Evolutionary conservation across 2,113 vertebrate species (phyloP), one percentile per base, ranked within the genome.

Genomic region (Triplophysa siluroides): DNA sequence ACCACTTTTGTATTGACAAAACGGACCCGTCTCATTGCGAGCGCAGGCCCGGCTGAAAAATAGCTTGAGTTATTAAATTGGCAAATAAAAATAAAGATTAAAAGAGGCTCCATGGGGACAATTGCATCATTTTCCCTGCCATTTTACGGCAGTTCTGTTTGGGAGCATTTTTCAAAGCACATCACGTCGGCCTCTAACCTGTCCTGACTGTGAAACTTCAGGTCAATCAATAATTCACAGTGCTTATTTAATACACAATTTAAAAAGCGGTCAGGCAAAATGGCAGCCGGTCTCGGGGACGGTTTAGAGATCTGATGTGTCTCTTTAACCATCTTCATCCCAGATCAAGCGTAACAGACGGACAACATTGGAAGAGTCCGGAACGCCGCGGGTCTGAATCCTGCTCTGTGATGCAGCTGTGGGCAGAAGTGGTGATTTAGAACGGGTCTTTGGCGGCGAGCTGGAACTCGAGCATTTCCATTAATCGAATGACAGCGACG

Each of bases 1-100:
- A 88, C 83, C 85, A 86, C 83, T 80, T 86, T 85, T 85, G 76
- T 85, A 78, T 84, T 87, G 81, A 78, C 72, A 82, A 78, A 81
- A 81, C 64, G 82, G 83, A 83, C 86, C 63, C 38, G 79, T 85
- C 83, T 86, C 38, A 85, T 84, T 69, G 78, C 73, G 41, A 56
- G 78, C 69, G 70, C 84, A 76, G 74, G 82, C 64, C 26, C 50
- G 1, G 65, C 85, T 83, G 72, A 77, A 81, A 83, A 85, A 87
- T 78, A 24, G 70, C 38, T 41, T 18, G 13, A 79, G n/a, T 69
- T 52, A 50, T 83, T 79, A 64, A 84, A 85, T 84, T 85, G 64
- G 75, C 79, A 83, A 81, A 88, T 88, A 83, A 83, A 85, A 86
- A 78, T 84, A 81, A 50, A 81, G 81, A 84, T 72, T 41, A 82